Percentiles rank a stretch among this genome's conserved stretches.
These are phyloP conservation scores for Pristionchus arcanus DNA, from an alignment of 2,888 invertebrate species.

Conservation along the genomic window DNA sequence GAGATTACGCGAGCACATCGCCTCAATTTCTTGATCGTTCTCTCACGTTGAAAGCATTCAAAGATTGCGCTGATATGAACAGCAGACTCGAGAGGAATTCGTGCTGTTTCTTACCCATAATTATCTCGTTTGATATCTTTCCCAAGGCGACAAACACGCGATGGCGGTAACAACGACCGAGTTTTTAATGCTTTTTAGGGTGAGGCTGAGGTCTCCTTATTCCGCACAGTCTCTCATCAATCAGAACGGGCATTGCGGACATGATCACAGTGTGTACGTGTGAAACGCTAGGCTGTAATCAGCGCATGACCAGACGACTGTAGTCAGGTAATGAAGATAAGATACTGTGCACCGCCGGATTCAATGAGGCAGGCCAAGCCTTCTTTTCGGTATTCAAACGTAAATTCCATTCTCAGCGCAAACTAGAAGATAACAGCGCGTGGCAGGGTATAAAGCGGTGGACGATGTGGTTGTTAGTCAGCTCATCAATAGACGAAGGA, in stretches of 20 bases:
- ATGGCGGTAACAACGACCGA: no score
- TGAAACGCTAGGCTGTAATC: not conserved
- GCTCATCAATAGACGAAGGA: not conserved
- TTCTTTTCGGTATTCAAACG: not conserved
- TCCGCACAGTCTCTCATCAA: not conserved
- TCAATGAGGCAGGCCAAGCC: no score
- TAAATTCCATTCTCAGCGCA: not conserved
- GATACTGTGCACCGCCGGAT: not conserved
- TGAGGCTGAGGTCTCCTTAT: not conserved
- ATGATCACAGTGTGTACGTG: not conserved
- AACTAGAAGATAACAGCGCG: not conserved
- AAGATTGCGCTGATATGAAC: no score
- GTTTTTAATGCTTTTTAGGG: no score
- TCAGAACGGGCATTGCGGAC: not conserved
- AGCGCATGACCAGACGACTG: not conserved
- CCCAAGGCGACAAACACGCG: not conserved
- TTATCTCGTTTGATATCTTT: not conserved
- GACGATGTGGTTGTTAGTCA: not conserved
- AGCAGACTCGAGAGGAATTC: not conserved
- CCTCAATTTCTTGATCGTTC: no score
- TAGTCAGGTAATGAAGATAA: not conserved
- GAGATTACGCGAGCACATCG: no score
- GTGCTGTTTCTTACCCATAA: not conserved
- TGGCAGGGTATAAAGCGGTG: not conserved
- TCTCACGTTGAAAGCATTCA: no score